Evolutionary conservation across 2,888 invertebrate species (phyloP), one percentile per base, ranked within the genome.

Genomic region (Pheosia tremula): DNA sequence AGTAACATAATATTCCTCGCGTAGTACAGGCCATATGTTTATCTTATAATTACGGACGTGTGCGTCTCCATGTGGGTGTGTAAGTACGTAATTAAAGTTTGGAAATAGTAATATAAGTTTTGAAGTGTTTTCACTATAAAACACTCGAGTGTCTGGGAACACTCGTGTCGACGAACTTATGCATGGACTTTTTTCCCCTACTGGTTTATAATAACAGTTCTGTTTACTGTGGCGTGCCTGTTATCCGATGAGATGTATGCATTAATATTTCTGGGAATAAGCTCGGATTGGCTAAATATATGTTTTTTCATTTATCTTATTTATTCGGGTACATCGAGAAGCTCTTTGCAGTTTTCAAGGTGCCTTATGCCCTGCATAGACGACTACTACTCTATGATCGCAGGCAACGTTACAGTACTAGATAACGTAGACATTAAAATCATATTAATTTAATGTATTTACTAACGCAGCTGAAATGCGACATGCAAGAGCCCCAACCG

Each of bases 91-190:
- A 92, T 92, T 91, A 91, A 91, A 90, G 89, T 89, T 91, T 92
- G 89, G 91, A 91, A 91, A 92, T 92, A 93, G 93, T 92, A 89
- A 90, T 91, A 91, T 93, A 84, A 86, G 84, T 90, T 92, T 93
- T 92, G 89, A 92, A 93, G 93, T 93, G 92, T 92, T 92, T 93
- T 93, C 90, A 84, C 90, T 90, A 93, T 93, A 91, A 93, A 91
- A 91, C 84, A 78, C 77, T 90, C 87, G 85, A 92, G 92, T 91
- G 90, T 84, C 84, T 91, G 91, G 90, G 90, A 91, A 91, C 89
- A 86, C 85, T 84, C 69, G 78, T 82, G 86, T 88, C 90, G 82
- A 82, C 86, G 91, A 91, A 86, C 92, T 81, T 13, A 10, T 80
- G 36, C 24, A 63, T 77, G 77, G 75, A 76, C 84, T 88, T 87